These are phyloP conservation scores for Callorhinus ursinus DNA, from an alignment of 2,113 vertebrate genomes.

Conservation along the genomic window DNA sequence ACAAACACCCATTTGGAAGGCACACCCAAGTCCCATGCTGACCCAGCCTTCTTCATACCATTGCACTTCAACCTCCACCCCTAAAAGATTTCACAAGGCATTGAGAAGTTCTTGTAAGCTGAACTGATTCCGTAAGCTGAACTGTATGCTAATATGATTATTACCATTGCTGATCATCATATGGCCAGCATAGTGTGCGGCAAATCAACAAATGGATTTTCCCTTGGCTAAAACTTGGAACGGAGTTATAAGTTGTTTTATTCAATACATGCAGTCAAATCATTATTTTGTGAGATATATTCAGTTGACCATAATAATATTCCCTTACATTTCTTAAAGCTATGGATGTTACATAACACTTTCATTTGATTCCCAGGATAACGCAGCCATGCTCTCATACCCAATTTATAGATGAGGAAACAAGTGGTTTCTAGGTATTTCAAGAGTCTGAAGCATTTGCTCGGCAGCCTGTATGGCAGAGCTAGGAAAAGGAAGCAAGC, in stretches of 20 bases:
- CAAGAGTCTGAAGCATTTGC: background rate
- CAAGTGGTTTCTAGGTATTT: conserved; percentile 51
- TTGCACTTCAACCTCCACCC: background rate
- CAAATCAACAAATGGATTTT: conserved; percentile 4
- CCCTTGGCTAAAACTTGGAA: conserved; percentile 26
- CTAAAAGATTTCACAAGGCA: background rate
- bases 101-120: background rate
- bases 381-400: conserved; percentile 13
- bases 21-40: background rate
- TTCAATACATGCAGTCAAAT: background rate
- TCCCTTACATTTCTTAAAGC: background rate
- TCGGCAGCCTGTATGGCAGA: background rate
- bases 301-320: background rate
- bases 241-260: background rate
- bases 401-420: conserved; percentile 20
- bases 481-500: background rate
- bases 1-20: background rate
- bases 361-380: conserved; percentile 17
- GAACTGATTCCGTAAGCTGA: background rate
- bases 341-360: background rate
- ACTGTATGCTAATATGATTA: too few species aligned
- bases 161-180: background rate
- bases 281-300: background rate
- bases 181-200: background rate
- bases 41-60: background rate